Evolutionary conservation across 2,888 invertebrate genomes (phyloP).

Genomic region (Ochropleura leucogaster): DNA sequence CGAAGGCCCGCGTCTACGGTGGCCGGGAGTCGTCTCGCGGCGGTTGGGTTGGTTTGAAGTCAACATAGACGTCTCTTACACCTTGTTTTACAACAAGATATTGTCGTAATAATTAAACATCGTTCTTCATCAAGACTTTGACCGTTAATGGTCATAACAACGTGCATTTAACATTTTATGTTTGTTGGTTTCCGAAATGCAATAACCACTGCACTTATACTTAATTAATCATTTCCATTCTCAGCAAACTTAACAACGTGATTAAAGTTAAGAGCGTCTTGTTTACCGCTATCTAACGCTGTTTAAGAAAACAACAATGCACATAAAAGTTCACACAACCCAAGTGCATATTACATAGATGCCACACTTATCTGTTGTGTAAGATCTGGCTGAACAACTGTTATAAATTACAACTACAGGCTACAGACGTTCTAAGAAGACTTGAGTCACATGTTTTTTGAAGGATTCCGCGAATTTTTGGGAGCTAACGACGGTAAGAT

Average conservation of each 20-base stretch:
- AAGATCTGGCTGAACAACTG: conserved; percentile 36
- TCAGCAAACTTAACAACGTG: background rate
- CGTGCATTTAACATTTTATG: background rate
- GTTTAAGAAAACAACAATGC: conserved; percentile 46
- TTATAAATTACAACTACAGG: conserved; percentile 39
- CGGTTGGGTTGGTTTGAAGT: no score
- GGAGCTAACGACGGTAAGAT: conserved; percentile 3
- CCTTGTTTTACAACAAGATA: background rate
- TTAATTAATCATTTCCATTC: conserved; percentile 30
- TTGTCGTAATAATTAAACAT: no score
- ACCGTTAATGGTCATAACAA: background rate
- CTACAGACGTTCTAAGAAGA: conserved; percentile 38
- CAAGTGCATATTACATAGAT: conserved; percentile 38
- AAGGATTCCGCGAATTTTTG: conserved; percentile 23
- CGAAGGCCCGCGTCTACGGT: no score
- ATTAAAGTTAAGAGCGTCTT: conserved; percentile 6
- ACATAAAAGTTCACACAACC: conserved; percentile 48
- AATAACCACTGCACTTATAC: background rate
- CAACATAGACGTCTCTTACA: background rate
- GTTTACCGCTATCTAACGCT: conserved; percentile 37
- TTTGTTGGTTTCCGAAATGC: background rate
- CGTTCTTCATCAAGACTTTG: background rate
- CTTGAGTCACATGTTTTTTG: conserved; percentile 48
- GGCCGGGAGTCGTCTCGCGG: no score
- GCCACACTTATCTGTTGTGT: conserved; percentile 31